Base-by-base conservation (phyloP, 2,888 invertebrate genomes). In the Tetragonisca angustula region DNA sequence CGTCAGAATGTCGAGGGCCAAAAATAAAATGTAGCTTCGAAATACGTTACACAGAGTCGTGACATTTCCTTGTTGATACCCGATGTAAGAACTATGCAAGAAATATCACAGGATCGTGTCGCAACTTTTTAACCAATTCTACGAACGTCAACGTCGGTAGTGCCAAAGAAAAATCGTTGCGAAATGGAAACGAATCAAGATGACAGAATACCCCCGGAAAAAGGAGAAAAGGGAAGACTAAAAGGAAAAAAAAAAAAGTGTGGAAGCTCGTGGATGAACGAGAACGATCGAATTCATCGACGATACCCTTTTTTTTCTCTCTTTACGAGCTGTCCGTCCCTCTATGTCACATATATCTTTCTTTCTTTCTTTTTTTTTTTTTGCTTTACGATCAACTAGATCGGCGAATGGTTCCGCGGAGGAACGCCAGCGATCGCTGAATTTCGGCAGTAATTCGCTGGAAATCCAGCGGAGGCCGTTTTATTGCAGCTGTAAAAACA, bases 391-490 rank as follows among this genome's bases (percentile, higher is more conserved):
- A 86, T 73, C 76, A 61, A 80, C 67, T 49, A 76, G 83, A 83
- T 76, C 24, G 78, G 78, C 27, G 77, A 69, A 61, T 68, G 71
- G 24, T 64, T 71, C n/a, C 62, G 62, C 19, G 76, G 61, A 62
- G 68, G 72, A 62, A 65, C 59, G 64, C 27, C 74, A 70, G 61
- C 84, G 80, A 79, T 79, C 80, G 84, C 32, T 69, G 82, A 83
- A 87, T 86, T 89, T 90, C 83, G 83, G 52, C 81, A 81, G 86
- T 81, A 85, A 89, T 90, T 90, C 86, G 82, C 76, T 72, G n/a
- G 81, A 78, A 90, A 88, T 86, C 87, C 79, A 54, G n/a, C 74
- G 73, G 71, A 81, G 87, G 80, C 78, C 78, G 79, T 89, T 90
- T 90, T 90, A 90, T 89, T 82, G 88, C 62, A 52, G 78, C 61